Evolutionary conservation across 2,888 invertebrate species (phyloP).

Genomic region (Myopa tessellatipennis): DNA sequence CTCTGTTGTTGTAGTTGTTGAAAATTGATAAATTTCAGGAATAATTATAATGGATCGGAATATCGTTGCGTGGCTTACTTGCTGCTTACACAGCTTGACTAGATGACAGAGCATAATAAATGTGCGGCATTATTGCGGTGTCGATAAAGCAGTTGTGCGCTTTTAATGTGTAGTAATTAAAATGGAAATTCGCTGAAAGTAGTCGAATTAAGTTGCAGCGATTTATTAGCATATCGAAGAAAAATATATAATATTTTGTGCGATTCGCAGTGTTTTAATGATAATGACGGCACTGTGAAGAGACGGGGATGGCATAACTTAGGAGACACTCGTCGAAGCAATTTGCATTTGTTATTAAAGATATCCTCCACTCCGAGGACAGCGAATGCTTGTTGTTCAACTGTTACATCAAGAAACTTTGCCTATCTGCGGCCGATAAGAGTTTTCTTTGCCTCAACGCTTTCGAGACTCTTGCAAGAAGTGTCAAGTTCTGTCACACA

Average conservation of each 20-base stretch:
- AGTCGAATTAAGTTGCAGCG: slow-evolving; percentile 1
- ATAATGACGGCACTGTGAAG: background rate
- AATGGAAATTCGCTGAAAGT: slow-evolving; percentile 60
- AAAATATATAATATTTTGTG: background rate
- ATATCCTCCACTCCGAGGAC: background rate
- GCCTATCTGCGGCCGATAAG: background rate
- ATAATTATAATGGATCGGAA: slow-evolving; percentile 16
- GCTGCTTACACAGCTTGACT: background rate
- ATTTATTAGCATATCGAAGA: slow-evolving; percentile 25
- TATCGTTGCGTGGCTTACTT: background rate
- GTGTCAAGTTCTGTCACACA: slow-evolving; percentile 11
- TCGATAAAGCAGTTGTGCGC: slow-evolving; percentile 50
- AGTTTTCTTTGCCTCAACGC: slow-evolving; percentile 11
- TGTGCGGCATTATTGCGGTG: slow-evolving; percentile 20
- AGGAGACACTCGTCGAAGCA: too few species aligned
- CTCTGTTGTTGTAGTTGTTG: slow-evolving; percentile 29
- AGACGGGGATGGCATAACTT: background rate
- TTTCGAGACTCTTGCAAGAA: slow-evolving; percentile 24
- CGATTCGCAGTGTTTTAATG: slow-evolving; percentile 4
- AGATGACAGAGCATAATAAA: slow-evolving; percentile 41
- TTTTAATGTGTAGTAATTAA: slow-evolving; percentile 64
- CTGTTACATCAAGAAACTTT: background rate
- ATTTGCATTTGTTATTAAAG: background rate
- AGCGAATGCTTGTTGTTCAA: too few species aligned
- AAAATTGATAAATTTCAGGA: slow-evolving; percentile 34